Percentiles rank a stretch among this genome's conserved stretches.
phyloP scores from a whole-genome alignment of 2,113 vertebrate genomes.

The Anolis carolinensis region DNA sequence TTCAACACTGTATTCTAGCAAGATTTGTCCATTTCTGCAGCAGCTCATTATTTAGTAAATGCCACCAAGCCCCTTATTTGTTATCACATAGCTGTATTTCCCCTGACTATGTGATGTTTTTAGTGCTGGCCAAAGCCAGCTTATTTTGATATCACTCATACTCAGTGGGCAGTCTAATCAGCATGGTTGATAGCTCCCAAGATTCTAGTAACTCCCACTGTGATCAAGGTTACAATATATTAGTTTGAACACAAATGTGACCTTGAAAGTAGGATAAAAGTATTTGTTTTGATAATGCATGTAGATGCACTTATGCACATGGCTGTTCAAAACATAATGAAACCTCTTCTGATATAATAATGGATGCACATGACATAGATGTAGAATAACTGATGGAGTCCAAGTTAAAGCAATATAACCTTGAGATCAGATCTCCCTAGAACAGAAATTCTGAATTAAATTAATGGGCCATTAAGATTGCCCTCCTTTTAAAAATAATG shows the following conservation, averaged over 20 bases:
- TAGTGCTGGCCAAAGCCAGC: constrained; percentile 45
- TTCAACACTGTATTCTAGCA: constrained; percentile 52
- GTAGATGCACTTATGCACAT: constrained; percentile 37
- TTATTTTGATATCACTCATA: constrained; percentile 53
- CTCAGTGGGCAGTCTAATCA: constrained; percentile 59
- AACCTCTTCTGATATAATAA: constrained; percentile 22
- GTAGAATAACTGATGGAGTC: background rate
- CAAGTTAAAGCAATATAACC: background rate
- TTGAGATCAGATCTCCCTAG: background rate
- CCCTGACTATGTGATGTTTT: constrained; percentile 45
- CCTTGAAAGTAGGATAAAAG: constrained; percentile 53
- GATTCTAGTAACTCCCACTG: constrained; percentile 55
- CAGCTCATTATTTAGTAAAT: constrained; percentile 42
- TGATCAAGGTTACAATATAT: constrained; percentile 68
- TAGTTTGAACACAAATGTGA: constrained; percentile 61
- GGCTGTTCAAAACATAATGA: constrained; percentile 35
- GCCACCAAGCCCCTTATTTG: constrained; percentile 36
- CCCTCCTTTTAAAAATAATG: background rate
- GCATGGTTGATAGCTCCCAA: constrained; percentile 50
- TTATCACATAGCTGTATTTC: constrained; percentile 36
- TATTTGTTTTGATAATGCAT: constrained; percentile 54
- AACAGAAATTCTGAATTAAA: background rate
- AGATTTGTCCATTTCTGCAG: constrained; percentile 61
- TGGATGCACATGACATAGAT: background rate
- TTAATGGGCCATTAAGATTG: background rate